Evolutionary conservation across 2,113 vertebrate genomes (phyloP).

Genomic region (Nematolebias whitei): DNA sequence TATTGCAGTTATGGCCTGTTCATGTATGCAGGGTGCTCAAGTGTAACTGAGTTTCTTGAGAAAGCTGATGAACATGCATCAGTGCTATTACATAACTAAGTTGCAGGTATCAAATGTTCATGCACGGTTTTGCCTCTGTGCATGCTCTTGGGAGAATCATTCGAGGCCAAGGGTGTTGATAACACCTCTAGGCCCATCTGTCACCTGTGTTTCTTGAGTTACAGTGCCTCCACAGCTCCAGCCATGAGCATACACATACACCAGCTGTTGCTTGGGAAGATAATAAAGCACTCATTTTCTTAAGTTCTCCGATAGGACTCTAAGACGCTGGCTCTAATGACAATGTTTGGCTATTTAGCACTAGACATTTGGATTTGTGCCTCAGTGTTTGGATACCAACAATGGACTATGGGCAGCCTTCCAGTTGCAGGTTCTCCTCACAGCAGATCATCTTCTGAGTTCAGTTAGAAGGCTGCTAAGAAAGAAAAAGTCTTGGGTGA

Average conservation of each 20-base stretch:
- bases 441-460: conserved; percentile 1
- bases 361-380: conserved; percentile 22
- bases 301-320: conserved; percentile 55
- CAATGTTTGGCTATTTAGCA: conserved; percentile 24
- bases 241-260: conserved; percentile 50
- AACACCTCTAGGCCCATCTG: conserved; percentile 70
- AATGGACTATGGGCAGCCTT: conserved; percentile 1
- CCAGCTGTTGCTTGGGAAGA: conserved; percentile 59
- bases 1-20: background rate
- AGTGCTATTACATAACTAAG: conserved; percentile 31
- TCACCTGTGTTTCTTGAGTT: conserved; percentile 62
- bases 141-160: conserved; percentile 41
- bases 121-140: conserved; percentile 15
- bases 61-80: conserved; percentile 36
- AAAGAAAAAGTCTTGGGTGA: conserved; percentile 30
- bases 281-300: conserved; percentile 59
- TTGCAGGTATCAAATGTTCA: conserved; percentile 43
- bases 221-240: conserved; percentile 46
- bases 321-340: conserved; percentile 44
- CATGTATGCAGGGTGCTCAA: background rate
- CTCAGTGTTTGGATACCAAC: background rate
- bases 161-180: conserved; percentile 54
- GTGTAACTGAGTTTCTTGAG: conserved; percentile 9
- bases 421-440: conserved; percentile 1
- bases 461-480: conserved; percentile 34